Evolutionary conservation across 2,888 invertebrate genomes (phyloP).

Genomic region (Apocheima hispidaria): DNA sequence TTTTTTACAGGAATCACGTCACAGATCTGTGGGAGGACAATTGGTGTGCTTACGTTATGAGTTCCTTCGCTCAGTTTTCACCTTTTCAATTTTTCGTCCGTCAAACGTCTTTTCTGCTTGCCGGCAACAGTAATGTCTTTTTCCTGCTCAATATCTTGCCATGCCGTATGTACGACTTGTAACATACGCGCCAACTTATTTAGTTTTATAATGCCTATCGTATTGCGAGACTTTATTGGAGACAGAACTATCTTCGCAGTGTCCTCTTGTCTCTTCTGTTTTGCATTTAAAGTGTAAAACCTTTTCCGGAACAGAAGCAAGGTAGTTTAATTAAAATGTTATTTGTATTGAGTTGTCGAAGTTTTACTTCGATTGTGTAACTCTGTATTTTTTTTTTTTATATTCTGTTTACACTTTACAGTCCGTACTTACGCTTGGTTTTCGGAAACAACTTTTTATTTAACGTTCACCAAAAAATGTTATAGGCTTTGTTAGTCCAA

Average conservation of each 20-base stretch:
- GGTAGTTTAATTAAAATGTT: conserved; percentile 23
- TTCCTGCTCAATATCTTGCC: conserved; percentile 14
- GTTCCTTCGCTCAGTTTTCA: no score
- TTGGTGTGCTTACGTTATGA: no score
- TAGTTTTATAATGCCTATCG: conserved; percentile 42
- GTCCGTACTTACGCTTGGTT: no score
- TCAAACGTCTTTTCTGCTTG: neutral
- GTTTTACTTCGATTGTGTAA: neutral
- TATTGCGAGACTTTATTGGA: conserved; percentile 47
- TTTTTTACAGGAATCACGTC: no score
- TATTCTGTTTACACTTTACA: neutral
- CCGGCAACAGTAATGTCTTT: neutral
- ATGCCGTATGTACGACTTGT: conserved; percentile 32
- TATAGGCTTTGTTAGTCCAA: neutral
- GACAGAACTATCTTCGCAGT: conserved; percentile 35
- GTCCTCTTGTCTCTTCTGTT: conserved; percentile 16
- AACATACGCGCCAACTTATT: conserved; percentile 54
- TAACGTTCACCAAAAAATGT: neutral
- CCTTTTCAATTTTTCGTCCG: neutral
- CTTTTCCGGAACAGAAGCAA: neutral
- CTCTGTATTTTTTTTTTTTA: neutral
- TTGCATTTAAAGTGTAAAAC: conserved; percentile 21
- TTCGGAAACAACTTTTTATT: no score
- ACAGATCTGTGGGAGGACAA: no score
- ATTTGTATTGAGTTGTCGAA: conserved; percentile 13